These are phyloP conservation scores for Julus scandinavius DNA, from an alignment of 2,888 invertebrate genomes.

Conservation along the genomic window DNA sequence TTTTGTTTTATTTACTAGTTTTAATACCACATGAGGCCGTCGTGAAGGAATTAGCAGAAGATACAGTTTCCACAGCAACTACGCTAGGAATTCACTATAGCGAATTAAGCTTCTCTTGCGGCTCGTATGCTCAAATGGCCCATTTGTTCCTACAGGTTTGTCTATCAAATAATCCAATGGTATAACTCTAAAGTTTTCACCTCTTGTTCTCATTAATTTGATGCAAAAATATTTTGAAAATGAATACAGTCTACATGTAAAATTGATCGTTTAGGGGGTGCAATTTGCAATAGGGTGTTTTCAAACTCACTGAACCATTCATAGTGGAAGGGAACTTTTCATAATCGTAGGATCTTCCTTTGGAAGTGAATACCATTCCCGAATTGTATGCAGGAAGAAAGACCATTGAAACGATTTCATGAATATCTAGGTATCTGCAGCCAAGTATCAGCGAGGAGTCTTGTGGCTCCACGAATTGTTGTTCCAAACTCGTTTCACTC, in stretches of 20 bases:
- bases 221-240: too few species aligned
- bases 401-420: slow-evolving; percentile 54
- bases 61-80: slow-evolving; percentile 75
- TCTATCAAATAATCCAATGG: neutral
- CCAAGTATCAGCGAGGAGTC: slow-evolving; percentile 79
- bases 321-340: neutral
- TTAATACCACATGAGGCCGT: slow-evolving; percentile 75
- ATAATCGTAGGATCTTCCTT: neutral
- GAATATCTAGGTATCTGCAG: slow-evolving; percentile 74
- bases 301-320: too few species aligned
- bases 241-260: too few species aligned
- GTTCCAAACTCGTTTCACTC: slow-evolving; percentile 76
- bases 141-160: slow-evolving; percentile 52
- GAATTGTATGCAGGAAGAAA: neutral
- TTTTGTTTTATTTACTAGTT: slow-evolving; percentile 54
- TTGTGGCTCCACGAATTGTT: slow-evolving; percentile 81
- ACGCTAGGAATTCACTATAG: slow-evolving; percentile 70
- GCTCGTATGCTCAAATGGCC: slow-evolving; percentile 52
- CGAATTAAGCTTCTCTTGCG: slow-evolving; percentile 52
- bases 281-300: too few species aligned
- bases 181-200: neutral
- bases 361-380: too few species aligned
- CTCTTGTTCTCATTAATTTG: neutral
- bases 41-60: slow-evolving; percentile 80
- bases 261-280: too few species aligned